Evolutionary conservation across 2,888 invertebrate genomes (phyloP).

Genomic region (Thumatha senex): DNA sequence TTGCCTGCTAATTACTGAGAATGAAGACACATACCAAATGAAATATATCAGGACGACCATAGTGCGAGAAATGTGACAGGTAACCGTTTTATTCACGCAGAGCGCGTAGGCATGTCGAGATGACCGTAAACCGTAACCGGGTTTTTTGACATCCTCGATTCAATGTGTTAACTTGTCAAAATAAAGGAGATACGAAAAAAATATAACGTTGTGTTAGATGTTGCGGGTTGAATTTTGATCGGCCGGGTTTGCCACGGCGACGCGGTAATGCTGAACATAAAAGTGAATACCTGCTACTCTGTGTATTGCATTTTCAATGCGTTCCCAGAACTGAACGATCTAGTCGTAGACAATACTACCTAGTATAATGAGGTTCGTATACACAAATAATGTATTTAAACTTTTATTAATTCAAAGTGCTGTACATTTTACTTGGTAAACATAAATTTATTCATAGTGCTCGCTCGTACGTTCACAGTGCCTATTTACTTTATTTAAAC

Average conservation of each 20-base stretch:
- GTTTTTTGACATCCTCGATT: conserved; percentile 63
- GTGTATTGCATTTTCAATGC: conserved; percentile 38
- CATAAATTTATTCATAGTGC: conserved; percentile 40
- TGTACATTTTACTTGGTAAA: conserved; percentile 18
- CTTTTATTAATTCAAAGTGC: conserved; percentile 23
- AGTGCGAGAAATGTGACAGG: conserved; percentile 47
- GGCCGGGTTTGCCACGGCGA: conserved; percentile 37
- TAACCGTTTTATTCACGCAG: conserved; percentile 52
- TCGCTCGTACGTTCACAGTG: conserved; percentile 24
- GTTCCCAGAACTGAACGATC: conserved; percentile 33
- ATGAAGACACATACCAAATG: conserved; percentile 30
- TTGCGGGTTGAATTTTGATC: conserved; percentile 62
- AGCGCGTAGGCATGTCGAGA: conserved; percentile 42
- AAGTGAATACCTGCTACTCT: conserved; percentile 13
- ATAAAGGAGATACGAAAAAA: conserved; percentile 57
- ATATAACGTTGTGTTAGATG: conserved; percentile 45
- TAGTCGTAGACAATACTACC: conserved; percentile 8
- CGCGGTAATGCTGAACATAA: conserved; percentile 29
- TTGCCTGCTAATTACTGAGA: conserved; percentile 45
- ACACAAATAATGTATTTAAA: background rate
- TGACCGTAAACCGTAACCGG: conserved; percentile 42
- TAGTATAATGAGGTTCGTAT: conserved; percentile 15
- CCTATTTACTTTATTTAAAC: conserved; percentile 54
- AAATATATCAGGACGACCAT: conserved; percentile 37
- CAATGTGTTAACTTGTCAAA: conserved; percentile 61